phyloP scores from a whole-genome alignment of 2,113 vertebrate species.

The Echinops telfairi region DNA sequence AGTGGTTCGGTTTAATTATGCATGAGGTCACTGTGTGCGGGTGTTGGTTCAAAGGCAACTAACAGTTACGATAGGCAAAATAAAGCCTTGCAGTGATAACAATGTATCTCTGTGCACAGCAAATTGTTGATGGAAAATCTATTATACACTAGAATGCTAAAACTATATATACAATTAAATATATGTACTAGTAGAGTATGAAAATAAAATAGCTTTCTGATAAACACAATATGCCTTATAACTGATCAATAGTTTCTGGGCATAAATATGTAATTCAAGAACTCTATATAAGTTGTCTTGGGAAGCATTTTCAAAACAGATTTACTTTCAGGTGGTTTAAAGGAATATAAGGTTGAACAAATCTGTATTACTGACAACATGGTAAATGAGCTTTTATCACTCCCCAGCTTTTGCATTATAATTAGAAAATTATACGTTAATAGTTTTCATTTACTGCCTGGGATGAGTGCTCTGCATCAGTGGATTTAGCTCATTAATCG shows the following conservation, averaged over 20 bases:
- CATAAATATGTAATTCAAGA: background rate
- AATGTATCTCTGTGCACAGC: background rate
- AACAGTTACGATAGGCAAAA: background rate
- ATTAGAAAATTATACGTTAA: background rate
- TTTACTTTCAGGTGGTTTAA: background rate
- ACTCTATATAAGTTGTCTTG: background rate
- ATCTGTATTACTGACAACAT: background rate
- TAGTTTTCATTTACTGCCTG: background rate
- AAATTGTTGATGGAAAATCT: background rate
- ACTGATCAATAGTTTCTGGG: background rate
- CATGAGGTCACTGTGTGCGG: background rate
- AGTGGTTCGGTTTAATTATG: background rate
- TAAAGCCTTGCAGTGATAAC: background rate
- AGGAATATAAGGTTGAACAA: background rate
- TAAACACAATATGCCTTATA: background rate
- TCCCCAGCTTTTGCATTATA: background rate
- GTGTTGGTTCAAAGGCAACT: background rate
- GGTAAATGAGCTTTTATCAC: background rate
- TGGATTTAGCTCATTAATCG: background rate
- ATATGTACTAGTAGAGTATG: background rate
- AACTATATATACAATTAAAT: background rate
- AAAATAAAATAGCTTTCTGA: too few species aligned
- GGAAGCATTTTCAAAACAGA: background rate
- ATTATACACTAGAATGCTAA: background rate
- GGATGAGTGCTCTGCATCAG: background rate